These are phyloP conservation scores for Borostomias antarcticus DNA, from an alignment of 2,797 vertebrate species.

Conservation along the genomic window DNA sequence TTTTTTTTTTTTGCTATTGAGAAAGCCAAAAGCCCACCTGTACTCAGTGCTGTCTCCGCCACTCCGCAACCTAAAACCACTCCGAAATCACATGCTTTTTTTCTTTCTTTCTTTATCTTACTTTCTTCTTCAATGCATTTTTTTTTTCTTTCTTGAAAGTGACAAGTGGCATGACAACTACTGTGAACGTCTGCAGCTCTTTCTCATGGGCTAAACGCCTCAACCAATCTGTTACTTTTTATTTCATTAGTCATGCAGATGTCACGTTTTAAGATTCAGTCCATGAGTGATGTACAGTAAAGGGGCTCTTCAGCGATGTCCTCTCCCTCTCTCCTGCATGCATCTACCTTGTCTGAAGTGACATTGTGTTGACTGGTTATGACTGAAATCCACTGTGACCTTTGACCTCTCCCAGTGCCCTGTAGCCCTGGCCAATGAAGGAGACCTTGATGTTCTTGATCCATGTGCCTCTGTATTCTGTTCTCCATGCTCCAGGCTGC, in stretches of 20 bases:
- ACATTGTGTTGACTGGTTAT: slow-evolving; percentile 7
- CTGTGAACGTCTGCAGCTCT: slow-evolving; percentile 29
- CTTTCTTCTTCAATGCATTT: too few species aligned
- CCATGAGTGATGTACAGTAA: slow-evolving; percentile 36
- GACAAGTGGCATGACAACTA: slow-evolving; percentile 42
- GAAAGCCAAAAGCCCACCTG: slow-evolving; percentile 57
- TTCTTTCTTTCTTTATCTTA: slow-evolving; percentile 1
- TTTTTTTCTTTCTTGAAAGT: too few species aligned
- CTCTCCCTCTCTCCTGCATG: slow-evolving; percentile 40
- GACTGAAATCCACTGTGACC: slow-evolving; percentile 52
- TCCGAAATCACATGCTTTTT: too few species aligned
- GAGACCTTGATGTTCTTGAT: slow-evolving; percentile 30
- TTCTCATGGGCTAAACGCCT: slow-evolving; percentile 28
- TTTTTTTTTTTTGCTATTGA: slow-evolving; percentile 32
- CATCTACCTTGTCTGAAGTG: slow-evolving; percentile 20
- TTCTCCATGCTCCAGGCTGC: slow-evolving; percentile 23
- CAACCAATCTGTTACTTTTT: slow-evolving; percentile 7
- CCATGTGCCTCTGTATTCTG: slow-evolving; percentile 30
- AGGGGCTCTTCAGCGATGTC: slow-evolving; percentile 25
- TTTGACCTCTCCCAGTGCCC: slow-evolving; percentile 47
- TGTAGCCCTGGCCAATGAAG: slow-evolving; percentile 50
- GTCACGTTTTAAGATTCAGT: slow-evolving; percentile 15
- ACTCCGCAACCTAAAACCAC: slow-evolving; percentile 26
- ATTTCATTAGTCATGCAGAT: slow-evolving; percentile 16
- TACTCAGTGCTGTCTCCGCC: slow-evolving; percentile 24